Evolutionary conservation across 2,888 invertebrate genomes (phyloP).

Genomic region (Bedellia somnulentella): DNA sequence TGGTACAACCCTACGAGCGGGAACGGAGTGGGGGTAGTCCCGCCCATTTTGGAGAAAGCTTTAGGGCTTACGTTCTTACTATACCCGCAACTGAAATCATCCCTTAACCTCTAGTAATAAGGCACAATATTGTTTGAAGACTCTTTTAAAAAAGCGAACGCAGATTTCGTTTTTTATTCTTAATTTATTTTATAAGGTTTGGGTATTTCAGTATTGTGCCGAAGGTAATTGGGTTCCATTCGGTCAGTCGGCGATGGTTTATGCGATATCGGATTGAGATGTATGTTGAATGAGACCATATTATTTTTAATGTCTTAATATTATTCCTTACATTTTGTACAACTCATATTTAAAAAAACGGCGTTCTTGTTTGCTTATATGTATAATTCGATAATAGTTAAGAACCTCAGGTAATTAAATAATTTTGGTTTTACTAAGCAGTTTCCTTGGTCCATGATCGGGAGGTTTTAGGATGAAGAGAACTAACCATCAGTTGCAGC

Average conservation of each 20-base stretch:
- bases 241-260: conserved; percentile 15
- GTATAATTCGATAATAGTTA: no score
- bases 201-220: conserved; percentile 31
- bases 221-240: conserved; percentile 40
- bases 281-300: conserved; percentile 40
- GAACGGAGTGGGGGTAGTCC: conserved; percentile 16
- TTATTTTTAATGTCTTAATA: no score
- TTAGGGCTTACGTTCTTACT: conserved; percentile 12
- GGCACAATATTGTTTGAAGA: conserved; percentile 4
- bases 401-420: no score
- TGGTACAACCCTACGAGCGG: conserved; percentile 23
- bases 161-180: no score
- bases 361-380: no score
- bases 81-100: conserved; percentile 13
- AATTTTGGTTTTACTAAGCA: no score
- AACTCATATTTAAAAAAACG: no score
- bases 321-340: no score
- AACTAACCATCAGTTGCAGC: no score
- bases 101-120: conserved; percentile 12
- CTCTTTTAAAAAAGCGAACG: conserved; percentile 27
- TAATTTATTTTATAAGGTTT: conserved; percentile 32
- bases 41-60: conserved; percentile 18
- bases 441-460: no score
- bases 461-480: no score
- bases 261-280: conserved; percentile 32